Percentiles rank a stretch among this genome's conserved stretches.
phyloP scores from a whole-genome alignment of 2,113 vertebrate genomes.

The Spea multiplicata region DNA sequence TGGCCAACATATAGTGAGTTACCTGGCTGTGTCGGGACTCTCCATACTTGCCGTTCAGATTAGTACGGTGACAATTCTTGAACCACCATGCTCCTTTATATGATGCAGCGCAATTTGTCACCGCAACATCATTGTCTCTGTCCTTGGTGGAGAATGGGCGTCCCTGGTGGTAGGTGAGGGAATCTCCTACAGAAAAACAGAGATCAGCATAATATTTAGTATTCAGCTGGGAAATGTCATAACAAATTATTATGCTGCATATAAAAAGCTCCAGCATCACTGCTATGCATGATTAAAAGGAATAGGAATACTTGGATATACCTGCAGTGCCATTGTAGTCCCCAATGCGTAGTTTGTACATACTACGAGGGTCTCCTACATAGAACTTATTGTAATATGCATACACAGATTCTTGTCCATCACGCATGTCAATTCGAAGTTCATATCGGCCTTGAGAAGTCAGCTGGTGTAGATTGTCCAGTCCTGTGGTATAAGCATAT shows the following conservation, averaged over 20 bases:
- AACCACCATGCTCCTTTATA: slow-evolving; percentile 99
- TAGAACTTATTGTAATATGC: slow-evolving; percentile 92
- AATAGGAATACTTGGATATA: slow-evolving; percentile 51
- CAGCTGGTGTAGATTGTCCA: slow-evolving; percentile 92
- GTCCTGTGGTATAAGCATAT: slow-evolving; percentile 63
- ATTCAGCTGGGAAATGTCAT: too few relatives aligned
- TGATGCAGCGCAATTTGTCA: slow-evolving; percentile 96
- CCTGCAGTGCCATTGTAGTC: slow-evolving; percentile 93
- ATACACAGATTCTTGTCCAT: slow-evolving; percentile 81
- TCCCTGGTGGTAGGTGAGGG: slow-evolving; percentile 95
- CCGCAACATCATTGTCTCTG: slow-evolving; percentile 93
- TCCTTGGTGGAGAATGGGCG: slow-evolving; percentile 97
- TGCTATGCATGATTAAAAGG: not conserved
- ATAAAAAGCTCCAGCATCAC: too few relatives aligned
- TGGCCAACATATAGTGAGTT: slow-evolving; percentile 24
- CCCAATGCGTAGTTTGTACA: slow-evolving; percentile 91
- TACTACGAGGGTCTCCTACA: slow-evolving; percentile 79
- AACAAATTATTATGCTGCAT: too few relatives aligned
- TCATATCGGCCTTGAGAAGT: slow-evolving; percentile 88
- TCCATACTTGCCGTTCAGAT: slow-evolving; percentile 96
- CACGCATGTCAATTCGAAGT: slow-evolving; percentile 90
- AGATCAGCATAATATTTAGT: too few relatives aligned
- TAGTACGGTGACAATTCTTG: slow-evolving; percentile 97
- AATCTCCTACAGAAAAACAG: slow-evolving; percentile 78
- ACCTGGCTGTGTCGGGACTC: slow-evolving; percentile 98